Evolutionary conservation across 2,888 invertebrate species (phyloP).

Genomic region (Cinara cedri): DNA sequence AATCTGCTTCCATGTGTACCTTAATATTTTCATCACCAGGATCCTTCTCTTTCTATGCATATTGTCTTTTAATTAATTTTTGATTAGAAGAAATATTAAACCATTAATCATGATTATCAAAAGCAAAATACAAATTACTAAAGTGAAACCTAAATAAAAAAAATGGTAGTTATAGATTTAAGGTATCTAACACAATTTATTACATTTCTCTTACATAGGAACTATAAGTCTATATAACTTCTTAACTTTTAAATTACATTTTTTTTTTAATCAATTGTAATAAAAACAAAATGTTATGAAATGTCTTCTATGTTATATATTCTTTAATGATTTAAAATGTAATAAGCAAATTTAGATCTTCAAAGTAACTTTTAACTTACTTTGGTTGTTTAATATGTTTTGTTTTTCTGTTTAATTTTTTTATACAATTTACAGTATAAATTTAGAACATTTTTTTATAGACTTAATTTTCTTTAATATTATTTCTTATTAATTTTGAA

Average conservation of each 20-base stretch:
- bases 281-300: constrained; percentile 30
- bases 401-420: constrained; percentile 43
- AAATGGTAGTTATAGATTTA: background rate
- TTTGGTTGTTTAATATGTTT: constrained; percentile 39
- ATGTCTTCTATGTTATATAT: constrained; percentile 2
- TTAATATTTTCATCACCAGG: constrained; percentile 25
- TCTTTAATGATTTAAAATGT: background rate
- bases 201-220: constrained; percentile 65
- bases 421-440: constrained; percentile 43
- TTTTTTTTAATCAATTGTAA: constrained; percentile 65
- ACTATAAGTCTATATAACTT: constrained; percentile 72
- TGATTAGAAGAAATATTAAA: constrained; percentile 25
- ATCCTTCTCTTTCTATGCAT: constrained; percentile 45
- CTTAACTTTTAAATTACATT: constrained; percentile 68
- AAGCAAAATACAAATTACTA: constrained; percentile 33
- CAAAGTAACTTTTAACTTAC: constrained; percentile 16
- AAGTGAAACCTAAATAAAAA: constrained; percentile 43
- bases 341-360: background rate
- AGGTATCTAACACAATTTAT: background rate
- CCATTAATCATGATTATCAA: constrained; percentile 35
- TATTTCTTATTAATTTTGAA: background rate
- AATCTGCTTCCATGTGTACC: constrained; percentile 30
- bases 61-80: constrained; percentile 42
- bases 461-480: constrained; percentile 14
- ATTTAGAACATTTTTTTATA: background rate